These are phyloP conservation scores for Arothron firmamentum DNA, from an alignment of 2,113 vertebrate species.

Conservation along the genomic window DNA sequence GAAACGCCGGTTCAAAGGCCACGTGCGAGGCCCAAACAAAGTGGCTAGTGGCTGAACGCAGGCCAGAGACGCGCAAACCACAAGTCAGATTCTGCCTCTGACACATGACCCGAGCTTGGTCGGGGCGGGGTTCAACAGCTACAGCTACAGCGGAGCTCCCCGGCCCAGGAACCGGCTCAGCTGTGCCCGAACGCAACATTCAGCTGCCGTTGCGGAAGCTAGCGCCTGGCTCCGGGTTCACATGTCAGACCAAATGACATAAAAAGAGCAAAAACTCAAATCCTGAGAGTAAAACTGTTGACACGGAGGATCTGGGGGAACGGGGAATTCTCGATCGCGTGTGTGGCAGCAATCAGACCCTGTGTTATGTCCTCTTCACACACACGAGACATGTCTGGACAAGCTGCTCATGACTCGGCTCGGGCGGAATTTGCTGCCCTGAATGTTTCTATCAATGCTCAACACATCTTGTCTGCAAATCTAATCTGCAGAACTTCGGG, in stretches of 20 bases:
- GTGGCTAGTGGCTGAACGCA: constrained; percentile 58
- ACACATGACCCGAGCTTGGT: constrained; percentile 60
- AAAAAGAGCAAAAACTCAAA: background rate
- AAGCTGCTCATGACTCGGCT: constrained; percentile 49
- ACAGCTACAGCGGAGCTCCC: constrained; percentile 54
- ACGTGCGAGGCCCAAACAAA: constrained; percentile 64
- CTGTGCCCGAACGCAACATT: constrained; percentile 27
- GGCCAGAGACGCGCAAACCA: constrained; percentile 61
- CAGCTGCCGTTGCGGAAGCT: constrained; percentile 6
- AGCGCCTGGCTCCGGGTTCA: background rate
- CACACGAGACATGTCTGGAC: constrained; percentile 50
- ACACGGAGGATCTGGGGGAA: constrained; percentile 1
- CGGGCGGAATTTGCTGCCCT: constrained; percentile 57
- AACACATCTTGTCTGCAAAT: constrained; percentile 56
- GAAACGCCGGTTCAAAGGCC: constrained; percentile 50
- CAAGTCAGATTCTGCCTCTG: constrained; percentile 60
- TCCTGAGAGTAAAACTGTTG: background rate
- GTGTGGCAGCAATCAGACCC: constrained; percentile 44
- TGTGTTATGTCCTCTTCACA: constrained; percentile 43
- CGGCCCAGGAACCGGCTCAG: constrained; percentile 29
- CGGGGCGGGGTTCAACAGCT: constrained; percentile 56
- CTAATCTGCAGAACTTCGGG: constrained; percentile 53
- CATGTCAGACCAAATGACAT: background rate
- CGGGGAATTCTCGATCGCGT: constrained; percentile 11
- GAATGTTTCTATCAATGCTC: constrained; percentile 56